Percentiles rank a stretch among this genome's conserved stretches.
phyloP scores from a whole-genome alignment of 2,113 vertebrate genomes.

The Anhinga rufa region DNA sequence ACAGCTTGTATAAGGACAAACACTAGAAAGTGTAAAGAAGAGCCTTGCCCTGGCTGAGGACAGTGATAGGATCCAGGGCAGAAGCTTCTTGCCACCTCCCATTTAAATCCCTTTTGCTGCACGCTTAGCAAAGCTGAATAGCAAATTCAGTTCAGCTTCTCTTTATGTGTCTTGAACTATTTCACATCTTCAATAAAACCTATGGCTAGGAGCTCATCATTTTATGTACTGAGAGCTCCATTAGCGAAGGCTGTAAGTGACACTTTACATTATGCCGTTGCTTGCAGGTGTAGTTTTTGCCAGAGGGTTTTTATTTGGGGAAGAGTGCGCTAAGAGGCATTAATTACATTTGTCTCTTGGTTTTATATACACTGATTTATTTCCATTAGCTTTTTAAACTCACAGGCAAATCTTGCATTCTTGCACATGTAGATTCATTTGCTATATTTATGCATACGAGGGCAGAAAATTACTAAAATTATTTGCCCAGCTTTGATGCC shows the following conservation, averaged over 20 bases:
- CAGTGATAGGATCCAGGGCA: background rate
- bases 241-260: background rate
- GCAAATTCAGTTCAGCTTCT: background rate
- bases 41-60: background rate
- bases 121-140: background rate
- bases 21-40: background rate
- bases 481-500: background rate
- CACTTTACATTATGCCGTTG: background rate
- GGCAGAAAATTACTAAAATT: background rate
- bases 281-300: background rate
- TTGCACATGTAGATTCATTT: background rate
- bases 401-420: background rate
- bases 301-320: background rate
- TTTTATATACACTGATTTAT: background rate
- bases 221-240: conserved; percentile 11
- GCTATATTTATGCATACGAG: background rate
- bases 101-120: background rate
- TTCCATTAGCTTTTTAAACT: background rate
- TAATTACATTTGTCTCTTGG: background rate
- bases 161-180: background rate
- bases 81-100: background rate
- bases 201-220: background rate
- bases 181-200: background rate
- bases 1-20: background rate
- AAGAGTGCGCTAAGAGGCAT: background rate